Evolutionary conservation across 1,140 invertebrate genomes (phyloP).

Genomic region (Potamilus streckersoni): DNA sequence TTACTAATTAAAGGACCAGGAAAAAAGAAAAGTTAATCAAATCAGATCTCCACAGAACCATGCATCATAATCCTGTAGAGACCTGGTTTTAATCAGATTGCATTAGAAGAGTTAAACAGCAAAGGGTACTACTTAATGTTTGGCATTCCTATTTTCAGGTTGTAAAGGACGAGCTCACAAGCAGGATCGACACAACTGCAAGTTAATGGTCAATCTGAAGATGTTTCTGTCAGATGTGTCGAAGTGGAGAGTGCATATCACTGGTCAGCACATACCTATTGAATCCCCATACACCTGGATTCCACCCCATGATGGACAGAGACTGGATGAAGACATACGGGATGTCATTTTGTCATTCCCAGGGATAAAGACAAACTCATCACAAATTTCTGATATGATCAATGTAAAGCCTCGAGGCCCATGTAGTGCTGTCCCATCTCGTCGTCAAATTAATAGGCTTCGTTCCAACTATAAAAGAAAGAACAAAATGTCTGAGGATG

Average conservation of each 20-base stretch:
- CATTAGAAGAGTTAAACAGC: neutral
- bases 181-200: constrained; percentile 60
- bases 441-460: too few relatives aligned
- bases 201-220: constrained; percentile 55
- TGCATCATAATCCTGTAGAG: too few relatives aligned
- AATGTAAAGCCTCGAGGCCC: too few relatives aligned
- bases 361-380: neutral
- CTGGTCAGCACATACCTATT: constrained; percentile 46
- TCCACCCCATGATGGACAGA: constrained; percentile 18
- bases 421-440: too few relatives aligned
- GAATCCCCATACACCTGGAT: constrained; percentile 36
- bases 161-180: constrained; percentile 55
- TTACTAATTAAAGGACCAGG: too few relatives aligned
- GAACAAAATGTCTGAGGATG: too few relatives aligned
- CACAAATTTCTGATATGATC: constrained; percentile 2
- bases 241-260: constrained; percentile 56
- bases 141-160: constrained; percentile 33
- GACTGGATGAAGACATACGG: constrained; percentile 25
- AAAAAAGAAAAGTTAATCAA: too few relatives aligned
- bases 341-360: constrained; percentile 21
- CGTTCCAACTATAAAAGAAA: too few relatives aligned
- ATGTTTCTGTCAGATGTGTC: constrained; percentile 53
- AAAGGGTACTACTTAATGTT: neutral
- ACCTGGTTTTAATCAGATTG: neutral
- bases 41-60: too few relatives aligned